Evolutionary conservation across 2,113 vertebrate genomes (phyloP).

Genomic region (Psilopsiagon aurifrons): DNA sequence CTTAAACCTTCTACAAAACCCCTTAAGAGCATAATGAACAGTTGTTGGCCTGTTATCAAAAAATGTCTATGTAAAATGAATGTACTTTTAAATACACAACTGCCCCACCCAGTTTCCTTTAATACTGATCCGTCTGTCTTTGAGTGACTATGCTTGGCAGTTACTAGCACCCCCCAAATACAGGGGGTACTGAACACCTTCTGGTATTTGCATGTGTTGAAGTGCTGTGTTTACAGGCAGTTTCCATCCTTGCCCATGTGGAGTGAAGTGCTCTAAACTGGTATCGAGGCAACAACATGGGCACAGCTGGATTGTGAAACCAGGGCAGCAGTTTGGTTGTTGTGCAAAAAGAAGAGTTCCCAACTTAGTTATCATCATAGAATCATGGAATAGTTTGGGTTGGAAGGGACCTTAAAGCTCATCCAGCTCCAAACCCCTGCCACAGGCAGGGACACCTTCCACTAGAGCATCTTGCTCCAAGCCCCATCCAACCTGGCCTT

Average conservation of each 20-base stretch:
- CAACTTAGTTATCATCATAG: not conserved
- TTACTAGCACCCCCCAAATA: not conserved
- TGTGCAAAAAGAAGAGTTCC: not conserved
- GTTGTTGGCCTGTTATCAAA: not conserved
- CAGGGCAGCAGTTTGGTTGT: not conserved
- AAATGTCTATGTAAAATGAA: not conserved
- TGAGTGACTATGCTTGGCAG: not conserved
- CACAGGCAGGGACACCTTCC: not conserved
- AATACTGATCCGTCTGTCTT: not conserved
- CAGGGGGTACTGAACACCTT: not conserved
- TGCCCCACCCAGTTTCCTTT: not conserved
- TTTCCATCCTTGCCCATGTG: not conserved
- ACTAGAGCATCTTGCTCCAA: not conserved
- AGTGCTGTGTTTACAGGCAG: not conserved
- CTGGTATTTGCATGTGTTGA: not conserved
- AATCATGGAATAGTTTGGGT: not conserved
- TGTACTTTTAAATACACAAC: not conserved
- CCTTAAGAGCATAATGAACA: not conserved
- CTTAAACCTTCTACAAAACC: not conserved
- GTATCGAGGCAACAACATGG: not conserved
- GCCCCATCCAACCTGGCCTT: not conserved
- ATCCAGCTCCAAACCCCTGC: not conserved
- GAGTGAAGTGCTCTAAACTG: not conserved
- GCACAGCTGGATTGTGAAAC: not conserved
- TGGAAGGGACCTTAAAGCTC: not conserved